Conservation (phyloP, 2,113 vertebrate species). For the Pterocles gutturalis region DNA sequence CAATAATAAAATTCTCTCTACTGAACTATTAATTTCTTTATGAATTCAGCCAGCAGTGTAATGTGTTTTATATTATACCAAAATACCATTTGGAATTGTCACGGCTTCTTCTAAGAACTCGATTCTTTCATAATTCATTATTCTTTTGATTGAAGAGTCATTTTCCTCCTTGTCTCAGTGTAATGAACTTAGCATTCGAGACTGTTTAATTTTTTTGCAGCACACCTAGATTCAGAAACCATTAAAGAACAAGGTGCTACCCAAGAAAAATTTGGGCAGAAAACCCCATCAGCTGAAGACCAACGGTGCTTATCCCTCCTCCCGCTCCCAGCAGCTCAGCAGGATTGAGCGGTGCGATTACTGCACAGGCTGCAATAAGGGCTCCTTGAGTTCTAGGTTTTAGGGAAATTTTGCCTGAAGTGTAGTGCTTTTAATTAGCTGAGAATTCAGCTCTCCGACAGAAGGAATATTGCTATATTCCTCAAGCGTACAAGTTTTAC, state of each 20-base stretch:
- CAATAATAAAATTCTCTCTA: no score
- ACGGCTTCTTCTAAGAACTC: no score
- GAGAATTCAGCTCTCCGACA: not conserved
- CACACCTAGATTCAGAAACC: not conserved
- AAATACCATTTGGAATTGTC: no score
- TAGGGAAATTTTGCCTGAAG: not conserved
- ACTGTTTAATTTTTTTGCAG: no score
- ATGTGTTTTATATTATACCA: no score
- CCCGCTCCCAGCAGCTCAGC: accelerated
- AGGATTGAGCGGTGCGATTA: accelerated
- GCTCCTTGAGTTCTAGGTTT: not conserved
- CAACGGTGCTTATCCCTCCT: accelerated
- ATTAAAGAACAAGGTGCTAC: not conserved
- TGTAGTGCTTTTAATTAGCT: not conserved
- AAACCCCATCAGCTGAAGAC: accelerated
- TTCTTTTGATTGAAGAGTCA: no score
- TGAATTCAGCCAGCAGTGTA: no score
- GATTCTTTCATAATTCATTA: no score
- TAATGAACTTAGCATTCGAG: no score
- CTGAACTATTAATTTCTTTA: no score
- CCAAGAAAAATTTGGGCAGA: not conserved
- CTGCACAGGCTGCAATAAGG: not conserved
- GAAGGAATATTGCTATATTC: not conserved
- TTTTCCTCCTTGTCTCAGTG: no score
- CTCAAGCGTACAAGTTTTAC: not conserved